Evolutionary conservation across 2,797 vertebrate genomes (phyloP), one percentile per base, ranked within the genome.

Genomic region (Clarias platycephalus): DNA sequence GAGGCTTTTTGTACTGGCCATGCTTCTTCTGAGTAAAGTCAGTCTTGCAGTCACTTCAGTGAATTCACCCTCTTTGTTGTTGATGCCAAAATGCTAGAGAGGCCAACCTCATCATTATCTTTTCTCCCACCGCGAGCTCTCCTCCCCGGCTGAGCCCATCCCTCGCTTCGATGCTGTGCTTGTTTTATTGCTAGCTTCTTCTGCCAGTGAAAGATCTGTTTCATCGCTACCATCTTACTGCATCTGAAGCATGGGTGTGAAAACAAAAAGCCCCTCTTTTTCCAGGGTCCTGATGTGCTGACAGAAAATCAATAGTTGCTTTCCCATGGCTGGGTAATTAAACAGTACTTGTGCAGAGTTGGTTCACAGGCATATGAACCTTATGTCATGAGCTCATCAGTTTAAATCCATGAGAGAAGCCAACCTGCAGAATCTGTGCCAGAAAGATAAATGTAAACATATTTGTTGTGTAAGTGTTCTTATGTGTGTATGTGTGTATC

Each of bases 291-390:
- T 80, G 81, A 91, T 84, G 86, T 84, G 83, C 87, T 83, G 94
- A 94, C 94, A 94, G 94, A 68, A 95, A 97, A 96, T 97, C 96
- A 95, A 95, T 95, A 94, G 88, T 86, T 66, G 87, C 93, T 93
- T 96, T 96, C 93, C 93, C 93, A 93, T 91, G 93, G 94, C 94
- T 91, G 92, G 92, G 93, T 95, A 95, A 96, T 97, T 96, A 96
- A 95, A 87, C 91, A 90, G 92, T 95, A 95, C 95, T 95, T 94
- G 93, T 96, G 91, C 91, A 91, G 92, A 90, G 91, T 92, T 92
- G 88, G 93, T 94, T 93, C 90, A 91, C 91, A 90, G 92, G 88
- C 90, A 75, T 90, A 75, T 89, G 91, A 91, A 92, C 91, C 92
- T 91, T 94, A 94, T 95, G 93, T 95, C 92, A 93, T 85, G 84